A percentile compares a stretch with the other conserved stretches of the same genome.
These are phyloP conservation scores for Rhodinocichla rosea DNA, from an alignment of 2,113 vertebrate species.

Conservation along the genomic window DNA sequence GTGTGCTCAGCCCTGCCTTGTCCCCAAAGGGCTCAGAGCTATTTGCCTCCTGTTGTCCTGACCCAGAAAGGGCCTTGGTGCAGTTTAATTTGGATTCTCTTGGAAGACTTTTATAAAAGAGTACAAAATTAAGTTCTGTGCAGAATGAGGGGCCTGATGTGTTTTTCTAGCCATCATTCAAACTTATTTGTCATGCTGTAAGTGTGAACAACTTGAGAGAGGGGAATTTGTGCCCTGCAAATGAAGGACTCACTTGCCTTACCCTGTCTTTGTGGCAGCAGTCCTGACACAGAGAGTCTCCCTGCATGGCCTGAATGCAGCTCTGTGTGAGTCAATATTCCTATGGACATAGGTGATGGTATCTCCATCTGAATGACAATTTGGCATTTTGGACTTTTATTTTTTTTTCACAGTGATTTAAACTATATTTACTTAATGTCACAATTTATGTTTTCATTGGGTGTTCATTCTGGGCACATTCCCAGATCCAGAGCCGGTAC, in stretches of 20 bases:
- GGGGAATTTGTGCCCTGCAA: not conserved
- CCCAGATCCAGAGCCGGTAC: not conserved
- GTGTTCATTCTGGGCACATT: not conserved
- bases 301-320: not conserved
- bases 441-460: not conserved
- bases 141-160: not conserved
- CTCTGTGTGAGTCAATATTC: not conserved
- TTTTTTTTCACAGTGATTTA: rapidly evolving
- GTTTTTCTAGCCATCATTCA: not conserved
- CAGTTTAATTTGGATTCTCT: not conserved
- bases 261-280: not conserved
- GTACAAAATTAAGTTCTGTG: not conserved
- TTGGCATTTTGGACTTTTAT: not conserved
- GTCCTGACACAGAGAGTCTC: not conserved
- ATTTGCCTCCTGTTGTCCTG: not conserved
- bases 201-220: not conserved
- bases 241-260: not conserved
- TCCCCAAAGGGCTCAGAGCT: not conserved
- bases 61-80: not conserved
- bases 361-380: not conserved
- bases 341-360: rapidly evolving
- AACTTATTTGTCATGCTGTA: not conserved
- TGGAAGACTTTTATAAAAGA: not conserved
- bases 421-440: not conserved
- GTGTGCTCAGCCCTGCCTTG: not conserved